A percentile compares a stretch with the other conserved stretches of the same genome.
Evolutionary conservation across 2,888 invertebrate genomes (phyloP).

Genomic region (Rhyacophila evoluta): DNA sequence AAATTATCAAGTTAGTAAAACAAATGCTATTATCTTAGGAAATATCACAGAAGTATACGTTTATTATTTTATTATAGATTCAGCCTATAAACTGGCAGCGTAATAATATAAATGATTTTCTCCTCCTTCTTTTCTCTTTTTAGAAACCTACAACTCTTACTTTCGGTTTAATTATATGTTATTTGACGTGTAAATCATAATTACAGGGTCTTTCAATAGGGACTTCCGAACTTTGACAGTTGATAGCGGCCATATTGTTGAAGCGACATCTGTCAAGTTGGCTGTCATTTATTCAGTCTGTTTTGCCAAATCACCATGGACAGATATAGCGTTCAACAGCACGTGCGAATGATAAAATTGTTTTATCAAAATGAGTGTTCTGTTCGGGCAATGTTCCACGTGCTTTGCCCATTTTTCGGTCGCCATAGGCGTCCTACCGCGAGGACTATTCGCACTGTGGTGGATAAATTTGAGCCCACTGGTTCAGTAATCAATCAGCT

Average conservation of each 20-base stretch:
- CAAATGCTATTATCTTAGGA: too few relatives aligned
- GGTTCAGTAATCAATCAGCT: not conserved
- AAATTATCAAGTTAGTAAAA: too few relatives aligned
- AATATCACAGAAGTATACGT: too few relatives aligned
- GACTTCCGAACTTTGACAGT: constrained; percentile 40
- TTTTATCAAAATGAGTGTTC: not conserved
- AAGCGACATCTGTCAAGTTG: constrained; percentile 41
- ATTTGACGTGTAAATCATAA: too few relatives aligned
- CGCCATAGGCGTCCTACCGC: not conserved
- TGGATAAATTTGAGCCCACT: not conserved
- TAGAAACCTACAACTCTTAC: too few relatives aligned
- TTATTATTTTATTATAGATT: too few relatives aligned
- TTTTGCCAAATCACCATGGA: constrained; percentile 36
- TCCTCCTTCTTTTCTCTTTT: too few relatives aligned
- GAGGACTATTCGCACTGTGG: not conserved
- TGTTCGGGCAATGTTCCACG: not conserved
- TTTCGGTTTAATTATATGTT: too few relatives aligned
- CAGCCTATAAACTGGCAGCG: too few relatives aligned
- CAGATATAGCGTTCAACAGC: constrained; percentile 28
- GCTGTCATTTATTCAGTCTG: constrained; percentile 35
- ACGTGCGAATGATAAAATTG: not conserved
- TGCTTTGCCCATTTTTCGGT: too few relatives aligned
- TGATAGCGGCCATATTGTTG: constrained; percentile 45
- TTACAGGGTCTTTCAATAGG: constrained; percentile 40
- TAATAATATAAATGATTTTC: too few relatives aligned